phyloP scores from a whole-genome alignment of 2,113 vertebrate species.

The Dunckerocampus dactyliophorus region DNA sequence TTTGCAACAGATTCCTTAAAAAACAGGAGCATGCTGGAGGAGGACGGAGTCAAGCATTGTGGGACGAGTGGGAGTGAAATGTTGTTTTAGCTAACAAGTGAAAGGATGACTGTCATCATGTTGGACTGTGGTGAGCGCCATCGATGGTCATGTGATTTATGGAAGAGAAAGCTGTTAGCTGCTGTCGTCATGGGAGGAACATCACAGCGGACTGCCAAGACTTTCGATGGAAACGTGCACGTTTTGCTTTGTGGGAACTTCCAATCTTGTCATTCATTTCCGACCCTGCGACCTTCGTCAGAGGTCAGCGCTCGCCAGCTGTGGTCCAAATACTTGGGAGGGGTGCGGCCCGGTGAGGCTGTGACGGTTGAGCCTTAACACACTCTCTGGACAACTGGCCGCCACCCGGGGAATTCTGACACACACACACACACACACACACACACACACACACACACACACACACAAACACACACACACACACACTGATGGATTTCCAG shows the following conservation, averaged over 20 bases:
- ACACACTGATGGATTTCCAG: conserved; percentile 7
- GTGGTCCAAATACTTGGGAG: conserved; percentile 22
- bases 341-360: conserved; percentile 30
- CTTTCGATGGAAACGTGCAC: too few species aligned
- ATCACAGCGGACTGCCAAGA: too few species aligned
- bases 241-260: conserved; percentile 9
- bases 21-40: too few species aligned
- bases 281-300: neutral
- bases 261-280: neutral
- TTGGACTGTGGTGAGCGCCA: conserved; percentile 15
- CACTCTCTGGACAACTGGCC: conserved; percentile 38
- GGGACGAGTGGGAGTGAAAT: conserved; percentile 10
- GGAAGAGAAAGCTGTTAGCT: conserved; percentile 52
- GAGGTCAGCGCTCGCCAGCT: neutral
- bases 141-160: conserved; percentile 50
- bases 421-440: conserved; percentile 25
- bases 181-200: too few species aligned
- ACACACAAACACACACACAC: conserved; percentile 21
- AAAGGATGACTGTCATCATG: conserved; percentile 36
- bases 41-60: neutral
- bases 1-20: too few species aligned
- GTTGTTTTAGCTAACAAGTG: too few species aligned
- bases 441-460: conserved; percentile 12
- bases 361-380: neutral
- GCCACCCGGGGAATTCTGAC: neutral